Evolutionary conservation across 2,797 vertebrate species (phyloP).

Genomic region (Hydrolagus colliei): DNA sequence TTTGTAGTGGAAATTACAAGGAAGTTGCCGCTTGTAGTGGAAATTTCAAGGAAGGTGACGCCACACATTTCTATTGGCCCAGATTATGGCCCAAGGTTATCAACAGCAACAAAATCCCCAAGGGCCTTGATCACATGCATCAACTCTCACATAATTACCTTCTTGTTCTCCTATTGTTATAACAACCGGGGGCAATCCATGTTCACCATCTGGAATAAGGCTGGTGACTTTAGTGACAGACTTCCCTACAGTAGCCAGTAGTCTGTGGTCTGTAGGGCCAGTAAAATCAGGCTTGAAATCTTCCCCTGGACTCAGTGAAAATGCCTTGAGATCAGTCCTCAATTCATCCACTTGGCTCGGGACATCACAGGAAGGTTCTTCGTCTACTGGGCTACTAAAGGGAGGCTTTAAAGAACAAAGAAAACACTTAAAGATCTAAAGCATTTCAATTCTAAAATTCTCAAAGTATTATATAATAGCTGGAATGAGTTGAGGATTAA

Average conservation of each 20-base stretch:
- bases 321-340: neutral
- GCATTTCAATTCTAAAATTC: neutral
- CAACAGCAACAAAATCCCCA: neutral
- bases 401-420: neutral
- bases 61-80: too few species aligned
- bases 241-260: slow-evolving; percentile 65
- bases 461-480: neutral
- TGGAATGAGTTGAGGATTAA: neutral
- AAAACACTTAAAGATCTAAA: neutral
- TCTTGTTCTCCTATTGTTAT: slow-evolving; percentile 61
- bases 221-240: slow-evolving; percentile 57
- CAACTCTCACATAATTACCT: slow-evolving; percentile 36
- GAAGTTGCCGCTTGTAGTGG: too few species aligned
- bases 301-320: slow-evolving; percentile 37
- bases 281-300: slow-evolving; percentile 41
- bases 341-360: slow-evolving; percentile 7
- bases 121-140: neutral
- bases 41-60: too few species aligned
- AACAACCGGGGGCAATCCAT: slow-evolving; percentile 75
- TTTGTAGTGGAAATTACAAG: too few species aligned
- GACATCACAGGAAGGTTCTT: neutral
- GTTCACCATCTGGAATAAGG: slow-evolving; percentile 70
- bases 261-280: slow-evolving; percentile 62
- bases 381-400: neutral
- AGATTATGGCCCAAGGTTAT: neutral